Conservation (phyloP, 2,797 vertebrate species). For the Threskiornis aethiopicus region DNA sequence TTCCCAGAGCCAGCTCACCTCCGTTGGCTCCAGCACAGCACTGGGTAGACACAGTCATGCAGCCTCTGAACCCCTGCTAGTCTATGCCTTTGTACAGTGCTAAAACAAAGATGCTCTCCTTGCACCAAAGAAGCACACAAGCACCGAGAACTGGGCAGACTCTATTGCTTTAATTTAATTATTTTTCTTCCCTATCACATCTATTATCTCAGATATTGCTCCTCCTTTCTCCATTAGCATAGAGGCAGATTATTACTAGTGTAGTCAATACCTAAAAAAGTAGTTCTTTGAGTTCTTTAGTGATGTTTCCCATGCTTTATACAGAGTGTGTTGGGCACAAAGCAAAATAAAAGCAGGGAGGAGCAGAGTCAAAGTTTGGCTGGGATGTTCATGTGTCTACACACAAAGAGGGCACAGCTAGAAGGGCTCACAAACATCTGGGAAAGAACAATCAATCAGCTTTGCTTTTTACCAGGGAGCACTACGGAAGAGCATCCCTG, state of each 20-base stretch:
- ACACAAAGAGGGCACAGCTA: neutral
- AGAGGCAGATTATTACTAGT: neutral
- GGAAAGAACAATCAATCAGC: neutral
- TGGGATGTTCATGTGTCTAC: neutral
- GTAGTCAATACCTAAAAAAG: neutral
- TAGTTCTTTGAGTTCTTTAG: neutral
- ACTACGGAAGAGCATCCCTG: neutral
- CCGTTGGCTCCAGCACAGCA: neutral
- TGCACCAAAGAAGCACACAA: neutral
- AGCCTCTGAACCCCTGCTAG: neutral
- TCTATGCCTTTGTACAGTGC: neutral
- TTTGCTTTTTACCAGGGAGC: neutral
- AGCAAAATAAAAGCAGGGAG: neutral
- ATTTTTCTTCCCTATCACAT: neutral
- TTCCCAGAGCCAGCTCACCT: neutral
- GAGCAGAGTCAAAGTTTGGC: neutral
- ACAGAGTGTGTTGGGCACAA: neutral
- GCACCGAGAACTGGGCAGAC: neutral
- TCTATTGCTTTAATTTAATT: neutral
- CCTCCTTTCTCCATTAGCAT: neutral
- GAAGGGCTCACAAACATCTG: neutral
- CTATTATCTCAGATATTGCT: neutral
- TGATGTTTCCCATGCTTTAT: neutral
- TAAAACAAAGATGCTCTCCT: neutral
- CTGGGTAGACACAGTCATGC: neutral